These are phyloP conservation scores for Pluvianellus socialis DNA, from an alignment of 2,113 vertebrate genomes.

Conservation along the genomic window DNA sequence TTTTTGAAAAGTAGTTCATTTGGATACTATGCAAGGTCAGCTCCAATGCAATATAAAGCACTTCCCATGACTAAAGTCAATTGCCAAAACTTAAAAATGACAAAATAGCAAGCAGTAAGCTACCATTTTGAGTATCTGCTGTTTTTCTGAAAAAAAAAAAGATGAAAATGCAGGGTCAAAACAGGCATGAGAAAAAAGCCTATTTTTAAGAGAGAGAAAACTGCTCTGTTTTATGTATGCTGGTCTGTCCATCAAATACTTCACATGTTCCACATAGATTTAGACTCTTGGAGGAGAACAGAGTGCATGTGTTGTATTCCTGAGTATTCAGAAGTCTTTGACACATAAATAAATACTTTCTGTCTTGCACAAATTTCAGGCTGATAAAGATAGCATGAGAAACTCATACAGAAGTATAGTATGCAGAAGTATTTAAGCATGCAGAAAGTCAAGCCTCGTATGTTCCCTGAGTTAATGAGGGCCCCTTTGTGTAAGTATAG, in stretches of 20 bases:
- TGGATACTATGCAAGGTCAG: not conserved
- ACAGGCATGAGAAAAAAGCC: not conserved
- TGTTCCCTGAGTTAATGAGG: not conserved
- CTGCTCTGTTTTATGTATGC: not conserved
- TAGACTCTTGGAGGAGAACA: not conserved
- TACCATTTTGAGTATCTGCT: not conserved
- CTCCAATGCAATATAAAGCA: not conserved
- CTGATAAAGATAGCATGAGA: not conserved
- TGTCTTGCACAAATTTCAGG: fast-evolving
- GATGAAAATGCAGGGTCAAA: not conserved
- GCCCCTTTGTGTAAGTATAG: not conserved
- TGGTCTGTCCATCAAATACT: not conserved
- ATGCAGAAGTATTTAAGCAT: not conserved
- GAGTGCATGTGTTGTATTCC: not conserved
- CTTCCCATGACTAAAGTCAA: not conserved
- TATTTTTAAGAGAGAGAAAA: not conserved
- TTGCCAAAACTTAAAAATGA: not conserved
- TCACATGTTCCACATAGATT: not conserved
- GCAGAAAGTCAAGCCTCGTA: not conserved
- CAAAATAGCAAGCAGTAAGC: not conserved
- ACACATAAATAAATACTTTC: not conserved
- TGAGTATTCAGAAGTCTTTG: not conserved
- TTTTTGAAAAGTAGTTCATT: not conserved
- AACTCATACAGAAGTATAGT: not conserved
- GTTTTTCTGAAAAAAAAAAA: not conserved